Conservation (phyloP, 2,888 invertebrate genomes). For the Spicauda simplicius region DNA sequence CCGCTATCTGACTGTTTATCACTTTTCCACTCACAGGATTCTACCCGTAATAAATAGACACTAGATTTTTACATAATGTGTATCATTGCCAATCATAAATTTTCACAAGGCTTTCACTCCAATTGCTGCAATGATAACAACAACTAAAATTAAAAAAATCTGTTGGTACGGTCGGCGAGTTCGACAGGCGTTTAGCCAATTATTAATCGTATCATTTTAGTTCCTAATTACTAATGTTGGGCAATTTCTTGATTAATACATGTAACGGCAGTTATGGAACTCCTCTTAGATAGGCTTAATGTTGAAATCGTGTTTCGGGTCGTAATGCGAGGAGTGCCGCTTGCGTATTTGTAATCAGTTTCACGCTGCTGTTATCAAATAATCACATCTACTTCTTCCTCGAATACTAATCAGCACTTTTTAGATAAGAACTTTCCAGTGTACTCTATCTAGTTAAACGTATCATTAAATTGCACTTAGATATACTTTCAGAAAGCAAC, state of each 20-base stretch:
- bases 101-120: too few relatives aligned
- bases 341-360: constrained; percentile 35
- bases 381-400: constrained; percentile 40
- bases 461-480: constrained; percentile 30
- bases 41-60: too few relatives aligned
- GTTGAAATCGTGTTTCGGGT: constrained; percentile 29
- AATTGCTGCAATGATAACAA: too few relatives aligned
- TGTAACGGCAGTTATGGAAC: constrained; percentile 18
- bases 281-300: constrained; percentile 25
- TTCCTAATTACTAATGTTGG: constrained; percentile 19
- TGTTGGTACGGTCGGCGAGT: too few relatives aligned
- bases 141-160: too few relatives aligned
- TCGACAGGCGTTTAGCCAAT: neutral
- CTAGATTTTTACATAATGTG: too few relatives aligned
- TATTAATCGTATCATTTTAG: constrained; percentile 14
- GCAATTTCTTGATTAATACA: constrained; percentile 18
- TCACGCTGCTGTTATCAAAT: constrained; percentile 38
- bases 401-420: constrained; percentile 39
- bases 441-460: constrained; percentile 23
- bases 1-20: too few relatives aligned
- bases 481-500: constrained; percentile 6
- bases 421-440: constrained; percentile 30
- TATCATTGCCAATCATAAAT: too few relatives aligned
- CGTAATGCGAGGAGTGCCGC: constrained; percentile 19
- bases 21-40: too few relatives aligned